These are phyloP conservation scores for Eucidaris tribuloides DNA, from an alignment of 35 echinoderm and acorn worm genomes.

Conservation along the genomic window DNA sequence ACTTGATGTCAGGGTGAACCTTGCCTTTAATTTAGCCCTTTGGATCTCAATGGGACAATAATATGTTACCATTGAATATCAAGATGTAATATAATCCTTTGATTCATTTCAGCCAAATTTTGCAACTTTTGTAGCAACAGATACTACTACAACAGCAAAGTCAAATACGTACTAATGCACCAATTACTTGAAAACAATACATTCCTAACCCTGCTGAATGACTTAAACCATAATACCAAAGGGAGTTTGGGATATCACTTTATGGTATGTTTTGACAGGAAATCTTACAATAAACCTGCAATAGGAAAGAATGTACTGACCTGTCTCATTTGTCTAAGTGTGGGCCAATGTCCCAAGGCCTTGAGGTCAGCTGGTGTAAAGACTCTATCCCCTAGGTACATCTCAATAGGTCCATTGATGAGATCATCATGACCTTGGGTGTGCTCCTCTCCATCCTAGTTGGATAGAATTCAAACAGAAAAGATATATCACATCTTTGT, in stretches of 20 bases:
- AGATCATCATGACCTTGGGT: conserved; percentile 69
- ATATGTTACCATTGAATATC: too few species aligned
- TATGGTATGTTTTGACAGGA: neutral
- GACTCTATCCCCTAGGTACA: conserved; percentile 58
- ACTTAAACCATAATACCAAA: neutral
- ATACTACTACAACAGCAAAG: too few species aligned
- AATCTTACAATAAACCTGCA: neutral
- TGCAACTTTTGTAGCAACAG: too few species aligned
- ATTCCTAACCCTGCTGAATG: neutral
- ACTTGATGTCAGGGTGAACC: too few species aligned
- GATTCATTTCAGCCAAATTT: too few species aligned
- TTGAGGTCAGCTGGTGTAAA: conserved; percentile 66
- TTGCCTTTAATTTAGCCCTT: too few species aligned
- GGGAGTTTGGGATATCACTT: neutral
- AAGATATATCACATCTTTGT: neutral
- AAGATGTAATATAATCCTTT: too few species aligned
- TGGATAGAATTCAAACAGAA: neutral
- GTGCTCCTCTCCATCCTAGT: conserved; percentile 48
- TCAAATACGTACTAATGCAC: too few species aligned
- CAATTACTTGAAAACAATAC: neutral
- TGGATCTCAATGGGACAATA: too few species aligned
- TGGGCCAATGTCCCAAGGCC: conserved; percentile 55
- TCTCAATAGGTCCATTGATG: conserved; percentile 60
- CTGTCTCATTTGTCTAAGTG: conserved; percentile 58
- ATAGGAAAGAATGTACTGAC: conserved; percentile 21